phyloP scores from a whole-genome alignment of 2,888 invertebrate species.

The Bibio marci region DNA sequence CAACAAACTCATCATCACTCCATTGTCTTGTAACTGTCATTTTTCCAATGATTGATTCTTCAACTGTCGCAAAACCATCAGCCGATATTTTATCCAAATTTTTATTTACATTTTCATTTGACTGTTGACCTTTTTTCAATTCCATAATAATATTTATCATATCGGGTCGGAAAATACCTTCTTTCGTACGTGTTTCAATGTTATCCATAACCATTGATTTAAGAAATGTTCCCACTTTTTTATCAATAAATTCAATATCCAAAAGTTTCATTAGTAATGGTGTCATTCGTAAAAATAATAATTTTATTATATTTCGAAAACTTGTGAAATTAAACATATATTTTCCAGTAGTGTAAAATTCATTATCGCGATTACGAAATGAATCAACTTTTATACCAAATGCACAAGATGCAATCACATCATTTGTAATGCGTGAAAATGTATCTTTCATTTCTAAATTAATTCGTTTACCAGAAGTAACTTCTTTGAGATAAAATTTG shows the following conservation, averaged over 20 bases:
- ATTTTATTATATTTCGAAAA: not conserved
- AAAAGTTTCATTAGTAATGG: not conserved
- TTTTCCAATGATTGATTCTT: slow-evolving; percentile 3
- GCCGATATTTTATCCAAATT: not conserved
- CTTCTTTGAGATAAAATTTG: not conserved
- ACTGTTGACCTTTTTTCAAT: slow-evolving; percentile 10
- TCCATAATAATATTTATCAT: slow-evolving; percentile 14
- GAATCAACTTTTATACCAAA: slow-evolving; percentile 25
- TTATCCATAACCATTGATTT: slow-evolving; percentile 9
- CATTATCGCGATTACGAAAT: no score
- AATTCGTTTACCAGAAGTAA: not conserved
- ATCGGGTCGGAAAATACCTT: slow-evolving; percentile 11
- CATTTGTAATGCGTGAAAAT: slow-evolving; percentile 32
- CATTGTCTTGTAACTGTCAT: slow-evolving; percentile 3
- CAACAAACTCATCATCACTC: slow-evolving; percentile 11
- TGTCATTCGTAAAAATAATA: not conserved
- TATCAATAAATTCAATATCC: slow-evolving; percentile 2
- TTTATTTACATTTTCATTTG: slow-evolving; percentile 5
- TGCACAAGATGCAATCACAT: slow-evolving; percentile 35
- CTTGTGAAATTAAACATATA: not conserved
- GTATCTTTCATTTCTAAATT: slow-evolving; percentile 27
- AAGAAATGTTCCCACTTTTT: slow-evolving; percentile 9
- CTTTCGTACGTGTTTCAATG: slow-evolving; percentile 10
- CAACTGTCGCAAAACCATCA: slow-evolving; percentile 13
- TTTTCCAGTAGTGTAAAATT: no score